Base-by-base conservation (phyloP, 1,140 invertebrate genomes). In the Hycleus cichorii region DNA sequence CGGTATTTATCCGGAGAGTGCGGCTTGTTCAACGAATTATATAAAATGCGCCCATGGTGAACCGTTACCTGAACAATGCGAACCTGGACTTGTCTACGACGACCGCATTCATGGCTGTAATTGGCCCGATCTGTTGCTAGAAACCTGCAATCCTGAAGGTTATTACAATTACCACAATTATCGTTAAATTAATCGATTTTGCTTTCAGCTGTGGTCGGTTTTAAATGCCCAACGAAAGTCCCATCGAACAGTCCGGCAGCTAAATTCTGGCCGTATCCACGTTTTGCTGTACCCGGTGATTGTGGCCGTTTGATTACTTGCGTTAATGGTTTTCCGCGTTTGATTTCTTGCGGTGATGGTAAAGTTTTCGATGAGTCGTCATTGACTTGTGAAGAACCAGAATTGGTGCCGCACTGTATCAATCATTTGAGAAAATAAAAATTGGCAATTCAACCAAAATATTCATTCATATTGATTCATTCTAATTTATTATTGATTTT, bases 251-350 rank as follows among this genome's bases (percentile, higher is more conserved):
- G 86, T 40, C 78, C 86, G 59, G 82, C 89, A 18, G 87, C 89
- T 58, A 87, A 87, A 72, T 96, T 93, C 80, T 90, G 89, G 85
- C 93, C 92, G 1, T 93, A 85, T 80, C 93, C 93, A 8, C 81
- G 91, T 57, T 95, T 90, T 78, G 78, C 90, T 0, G 86, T 91
- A 10, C 86, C 87, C 11, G 88, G 88, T 25, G 90, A 93, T 69
- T 90, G 88, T 70, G 84, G 87, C 66, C 81, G 86, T 49, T 78
- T 93, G 43, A 91, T 95, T 70, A 92, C 90, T 25, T 95, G 91
- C 70, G 91, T 93, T 26, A 87, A 93, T 60, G 88, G 89, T 3
- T 81, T 88, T 71, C 91, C 93, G 1, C 81, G 93, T 61, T 78
- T 94, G 27, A 88, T 93, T 62, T 83, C 86, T 39, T 95, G 93